phyloP scores from a whole-genome alignment of 2,797 vertebrate genomes.

The Myiotriccus ornatus region DNA sequence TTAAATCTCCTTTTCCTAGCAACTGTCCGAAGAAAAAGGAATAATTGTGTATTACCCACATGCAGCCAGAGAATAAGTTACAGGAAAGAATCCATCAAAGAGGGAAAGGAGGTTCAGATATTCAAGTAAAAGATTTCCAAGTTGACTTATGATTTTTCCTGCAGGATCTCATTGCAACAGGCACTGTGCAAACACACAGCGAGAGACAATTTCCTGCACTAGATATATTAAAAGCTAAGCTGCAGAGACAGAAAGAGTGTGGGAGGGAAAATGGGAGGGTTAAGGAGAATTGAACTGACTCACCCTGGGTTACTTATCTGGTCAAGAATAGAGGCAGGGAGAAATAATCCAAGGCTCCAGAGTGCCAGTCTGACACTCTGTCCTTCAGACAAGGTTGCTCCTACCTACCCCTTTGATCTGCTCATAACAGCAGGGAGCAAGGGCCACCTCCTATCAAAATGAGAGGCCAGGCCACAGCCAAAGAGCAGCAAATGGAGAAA shows the following conservation, averaged over 20 bases:
- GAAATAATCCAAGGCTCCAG: constrained; percentile 22
- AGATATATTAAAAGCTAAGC: constrained; percentile 43
- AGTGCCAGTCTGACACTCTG: neutral
- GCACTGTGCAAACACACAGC: neutral
- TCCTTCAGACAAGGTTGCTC: constrained; percentile 8
- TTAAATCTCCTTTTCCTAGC: neutral
- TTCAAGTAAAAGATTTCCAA: constrained; percentile 25
- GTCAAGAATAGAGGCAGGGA: constrained; percentile 35
- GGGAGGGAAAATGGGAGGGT: constrained; percentile 44
- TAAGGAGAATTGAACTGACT: constrained; percentile 24
- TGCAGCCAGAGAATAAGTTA: neutral
- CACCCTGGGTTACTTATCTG: constrained; percentile 40
- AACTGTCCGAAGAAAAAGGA: neutral
- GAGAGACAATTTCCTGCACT: constrained; percentile 41
- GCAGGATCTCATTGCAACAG: constrained; percentile 27
- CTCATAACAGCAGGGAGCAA: neutral
- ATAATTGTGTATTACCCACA: neutral
- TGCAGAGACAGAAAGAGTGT: constrained; percentile 36
- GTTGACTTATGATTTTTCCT: constrained; percentile 35
- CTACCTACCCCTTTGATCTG: neutral
- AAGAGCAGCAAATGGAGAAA: neutral
- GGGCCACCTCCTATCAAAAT: neutral
- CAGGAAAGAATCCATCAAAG: constrained; percentile 49
- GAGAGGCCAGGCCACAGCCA: neutral
- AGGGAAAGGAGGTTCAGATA: constrained; percentile 20